Evolutionary conservation across 1,140 invertebrate genomes (phyloP), one percentile per base, ranked within the genome.

Genomic region (Mya arenaria): DNA sequence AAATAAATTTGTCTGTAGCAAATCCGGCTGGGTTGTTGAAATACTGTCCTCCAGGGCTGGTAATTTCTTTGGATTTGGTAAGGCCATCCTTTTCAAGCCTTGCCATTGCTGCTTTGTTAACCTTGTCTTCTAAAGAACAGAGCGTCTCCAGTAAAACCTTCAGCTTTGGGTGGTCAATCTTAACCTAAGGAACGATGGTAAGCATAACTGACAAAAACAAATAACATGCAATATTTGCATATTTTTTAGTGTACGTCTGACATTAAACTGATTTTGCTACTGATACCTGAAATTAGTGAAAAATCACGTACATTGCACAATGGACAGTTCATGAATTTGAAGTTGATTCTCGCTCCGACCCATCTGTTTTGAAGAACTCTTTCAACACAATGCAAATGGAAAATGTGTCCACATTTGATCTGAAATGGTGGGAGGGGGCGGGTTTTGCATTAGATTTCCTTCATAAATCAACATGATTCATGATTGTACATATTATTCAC

Each of bases 251-350:
- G n/a, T n/a, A n/a, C n/a, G n/a, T n/a, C n/a, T n/a, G n/a, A n/a
- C n/a, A n/a, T n/a, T n/a, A n/a, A n/a, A n/a, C n/a, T n/a, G n/a
- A n/a, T n/a, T n/a, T n/a, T n/a, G n/a, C n/a, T n/a, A n/a, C n/a
- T n/a, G n/a, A n/a, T n/a, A n/a, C n/a, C n/a, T n/a, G n/a, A n/a
- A n/a, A n/a, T n/a, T n/a, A n/a, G n/a, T n/a, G n/a, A n/a, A n/a
- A n/a, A n/a, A n/a, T n/a, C n/a, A n/a, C n/a, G n/a, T 93, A 97
- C 96, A 94, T 99, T 99, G 91, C 98, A 99, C 88, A 99, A 98
- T 0, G 98, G 98, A 93, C 98, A 99, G 37, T 96, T 94, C 1
- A 97, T 96, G 92, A 99, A 99, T 4, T 97, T 96, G 90, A 99
- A 99, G 2, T 97, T 98, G 52, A 99, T 99, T 80, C 98, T 94